phyloP scores from a whole-genome alignment of 2,797 vertebrate species.

The Caiman crocodilus region DNA sequence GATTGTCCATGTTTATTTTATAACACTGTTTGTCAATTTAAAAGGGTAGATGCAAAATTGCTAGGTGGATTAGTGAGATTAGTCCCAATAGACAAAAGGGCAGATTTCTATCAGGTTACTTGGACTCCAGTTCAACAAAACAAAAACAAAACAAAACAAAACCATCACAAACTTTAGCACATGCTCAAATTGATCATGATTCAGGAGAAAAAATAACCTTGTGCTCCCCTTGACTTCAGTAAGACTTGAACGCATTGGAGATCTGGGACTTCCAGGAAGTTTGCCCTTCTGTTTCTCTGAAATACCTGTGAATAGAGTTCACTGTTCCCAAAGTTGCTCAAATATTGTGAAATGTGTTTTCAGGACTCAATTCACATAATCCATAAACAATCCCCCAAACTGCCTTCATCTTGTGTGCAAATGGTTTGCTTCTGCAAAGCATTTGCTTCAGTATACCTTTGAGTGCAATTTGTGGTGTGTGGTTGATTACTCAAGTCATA shows the following conservation, averaged over 20 bases:
- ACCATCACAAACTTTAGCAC: neutral
- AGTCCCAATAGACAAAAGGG: neutral
- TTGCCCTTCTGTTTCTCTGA: neutral
- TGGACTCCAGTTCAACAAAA: neutral
- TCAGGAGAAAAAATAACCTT: neutral
- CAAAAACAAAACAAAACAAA: neutral
- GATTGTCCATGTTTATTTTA: constrained; percentile 30
- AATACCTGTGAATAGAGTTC: neutral
- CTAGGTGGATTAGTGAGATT: neutral
- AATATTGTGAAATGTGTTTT: neutral
- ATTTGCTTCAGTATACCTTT: neutral
- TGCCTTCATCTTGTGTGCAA: neutral
- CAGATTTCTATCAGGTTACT: neutral
- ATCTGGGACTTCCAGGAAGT: neutral
- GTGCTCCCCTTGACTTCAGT: fast-evolving
- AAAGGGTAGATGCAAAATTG: neutral
- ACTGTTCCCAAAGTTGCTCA: neutral
- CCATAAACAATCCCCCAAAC: neutral
- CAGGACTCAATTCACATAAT: neutral
- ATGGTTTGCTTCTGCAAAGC: neutral
- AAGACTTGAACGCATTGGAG: neutral
- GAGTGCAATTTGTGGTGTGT: neutral
- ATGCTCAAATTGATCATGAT: neutral
- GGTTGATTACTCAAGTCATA: neutral
- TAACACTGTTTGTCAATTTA: neutral